These are phyloP conservation scores for Leptopilina boulardi DNA, from an alignment of 1,140 invertebrate species.

Conservation along the genomic window DNA sequence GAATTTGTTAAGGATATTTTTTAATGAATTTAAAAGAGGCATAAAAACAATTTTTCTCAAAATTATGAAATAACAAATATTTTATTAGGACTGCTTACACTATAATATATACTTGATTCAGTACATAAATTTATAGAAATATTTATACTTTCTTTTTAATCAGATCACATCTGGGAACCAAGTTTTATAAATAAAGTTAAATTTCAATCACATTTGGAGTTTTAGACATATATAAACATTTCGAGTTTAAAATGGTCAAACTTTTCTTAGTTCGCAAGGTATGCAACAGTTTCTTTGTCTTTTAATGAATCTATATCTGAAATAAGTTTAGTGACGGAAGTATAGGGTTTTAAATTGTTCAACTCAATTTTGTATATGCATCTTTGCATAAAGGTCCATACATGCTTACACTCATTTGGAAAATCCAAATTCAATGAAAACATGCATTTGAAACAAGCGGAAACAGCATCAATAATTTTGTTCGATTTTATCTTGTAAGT, in stretches of 20 bases:
- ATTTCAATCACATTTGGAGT: not conserved
- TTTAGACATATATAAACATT: not conserved
- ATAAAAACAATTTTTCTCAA: too few species aligned
- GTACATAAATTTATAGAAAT: too few species aligned
- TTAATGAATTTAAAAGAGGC: too few species aligned
- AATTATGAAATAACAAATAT: too few species aligned
- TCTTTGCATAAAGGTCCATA: conserved; percentile 37
- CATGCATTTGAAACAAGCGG: conserved; percentile 41
- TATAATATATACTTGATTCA: too few species aligned
- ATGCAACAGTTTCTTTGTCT: not conserved
- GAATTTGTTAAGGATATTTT: too few species aligned
- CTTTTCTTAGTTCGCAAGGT: not conserved
- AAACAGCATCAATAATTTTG: conserved; percentile 35
- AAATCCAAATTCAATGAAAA: conserved; percentile 39
- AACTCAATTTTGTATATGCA: conserved; percentile 41
- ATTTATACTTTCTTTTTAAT: too few species aligned
- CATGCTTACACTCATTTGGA: conserved; percentile 36
- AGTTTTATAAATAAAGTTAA: too few species aligned
- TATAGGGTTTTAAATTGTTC: conserved; percentile 13
- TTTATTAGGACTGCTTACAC: too few species aligned
- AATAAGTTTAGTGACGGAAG: conserved; percentile 32
- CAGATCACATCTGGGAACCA: too few species aligned
- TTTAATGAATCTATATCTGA: conserved; percentile 31
- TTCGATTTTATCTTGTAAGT: not conserved
- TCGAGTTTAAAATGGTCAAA: not conserved